These are phyloP conservation scores for Bicyclus anynana DNA, from an alignment of 1,140 invertebrate genomes.

Conservation along the genomic window DNA sequence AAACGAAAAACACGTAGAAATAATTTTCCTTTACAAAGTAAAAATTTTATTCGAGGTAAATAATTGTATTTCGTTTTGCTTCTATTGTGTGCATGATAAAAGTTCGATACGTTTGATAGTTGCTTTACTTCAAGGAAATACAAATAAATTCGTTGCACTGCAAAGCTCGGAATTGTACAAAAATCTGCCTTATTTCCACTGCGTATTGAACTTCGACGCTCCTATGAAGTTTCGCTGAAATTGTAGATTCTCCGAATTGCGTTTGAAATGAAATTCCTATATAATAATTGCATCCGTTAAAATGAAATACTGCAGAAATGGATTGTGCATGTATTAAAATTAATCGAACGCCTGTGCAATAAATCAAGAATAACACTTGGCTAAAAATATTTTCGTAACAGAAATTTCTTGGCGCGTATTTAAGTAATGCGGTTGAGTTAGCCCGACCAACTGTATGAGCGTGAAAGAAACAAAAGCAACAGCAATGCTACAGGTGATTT, in stretches of 20 bases:
- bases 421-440: conserved; percentile 30
- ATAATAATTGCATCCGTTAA: conserved; percentile 16
- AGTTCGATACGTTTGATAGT: background rate
- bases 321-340: conserved; percentile 30
- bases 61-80: background rate
- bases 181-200: background rate
- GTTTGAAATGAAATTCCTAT: conserved; percentile 10
- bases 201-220: background rate
- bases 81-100: background rate
- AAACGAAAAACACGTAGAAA: background rate
- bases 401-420: conserved; percentile 35
- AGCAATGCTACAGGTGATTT: conserved; percentile 31
- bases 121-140: background rate
- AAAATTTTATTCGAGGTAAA: background rate
- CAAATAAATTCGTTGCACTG: background rate
- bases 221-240: background rate
- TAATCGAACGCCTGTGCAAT: conserved; percentile 26
- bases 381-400: conserved; percentile 36
- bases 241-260: conserved; percentile 3
- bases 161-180: background rate
- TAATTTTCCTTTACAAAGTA: background rate
- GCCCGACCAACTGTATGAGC: conserved; percentile 31
- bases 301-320: conserved; percentile 25
- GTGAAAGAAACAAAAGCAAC: conserved; percentile 28
- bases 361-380: conserved; percentile 31